Base-by-base conservation (phyloP, 2,797 vertebrate genomes). In the Hemitrygon akajei region DNA sequence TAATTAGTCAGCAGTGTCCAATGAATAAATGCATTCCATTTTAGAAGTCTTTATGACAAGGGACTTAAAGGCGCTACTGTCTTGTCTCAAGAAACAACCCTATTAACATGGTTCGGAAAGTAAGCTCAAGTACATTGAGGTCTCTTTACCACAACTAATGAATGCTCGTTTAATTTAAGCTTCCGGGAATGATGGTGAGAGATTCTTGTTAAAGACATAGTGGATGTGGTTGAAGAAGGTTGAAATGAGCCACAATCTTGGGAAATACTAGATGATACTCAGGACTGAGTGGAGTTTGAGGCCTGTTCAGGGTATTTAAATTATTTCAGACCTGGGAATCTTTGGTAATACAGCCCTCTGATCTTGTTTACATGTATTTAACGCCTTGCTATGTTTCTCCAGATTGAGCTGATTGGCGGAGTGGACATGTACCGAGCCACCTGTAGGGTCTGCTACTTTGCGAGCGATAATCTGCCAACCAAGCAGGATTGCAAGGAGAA, bases 351-450 rank as follows among this genome's bases (percentile, higher is more conserved):
- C 9, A 1, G 30, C 22, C 20, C 27, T n/a, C 0, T 47, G 34
- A 6, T 40, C 1, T 73, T 75, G 0, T 20, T 91, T 0, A 16
- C 25, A 25, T 47, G 6, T 30, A 16, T 86, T 16, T 22, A 10
- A 87, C 27, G 1, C 0, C 9, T 1, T 86, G 34, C 94, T 79
- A 60, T 75, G 73, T 69, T 1, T 3, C 94, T 14, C 69, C 95
- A 99, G 99, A 98, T 99, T 25, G 99, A 99, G 94, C 98, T 99
- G 95, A 99, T 99, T 0, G 99, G 99, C 6, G 99, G 99, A 7
- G 96, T 98, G 0, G 99, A 99, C 95, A 99, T 98, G 94, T 99
- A 99, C 95, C 98, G 98, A 81, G 98, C 99, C 0, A 98, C 97
- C 93, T 99, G 99, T 94, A 96, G 98, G 56, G 95, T 94, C 94